A percentile compares a stretch with the other conserved stretches of the same genome.
Conservation (phyloP, 2,113 vertebrate genomes). For the Malurus cyaneus region DNA sequence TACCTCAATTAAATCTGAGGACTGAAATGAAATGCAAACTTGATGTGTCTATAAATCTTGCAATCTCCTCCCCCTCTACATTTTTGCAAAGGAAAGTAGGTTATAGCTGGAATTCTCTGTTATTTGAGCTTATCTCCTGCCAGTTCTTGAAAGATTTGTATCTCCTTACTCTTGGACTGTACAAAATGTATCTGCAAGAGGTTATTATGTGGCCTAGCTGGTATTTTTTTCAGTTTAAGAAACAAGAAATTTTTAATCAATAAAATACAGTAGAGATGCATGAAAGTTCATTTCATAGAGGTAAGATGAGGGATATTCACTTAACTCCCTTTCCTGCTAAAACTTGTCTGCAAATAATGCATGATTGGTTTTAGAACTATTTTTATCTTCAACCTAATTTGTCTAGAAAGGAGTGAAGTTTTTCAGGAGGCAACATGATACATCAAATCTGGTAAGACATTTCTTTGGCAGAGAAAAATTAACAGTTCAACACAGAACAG, state of each 20-base stretch:
- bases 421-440: not conserved
- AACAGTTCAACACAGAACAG: not conserved
- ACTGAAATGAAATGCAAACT: not conserved
- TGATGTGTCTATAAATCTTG: not conserved
- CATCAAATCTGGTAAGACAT: not conserved
- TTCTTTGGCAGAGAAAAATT: not conserved
- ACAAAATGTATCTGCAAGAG: not conserved
- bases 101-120: not conserved
- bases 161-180: not conserved
- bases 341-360: not conserved
- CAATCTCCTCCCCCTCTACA: rapidly evolving
- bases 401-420: not conserved
- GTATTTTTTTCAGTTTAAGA: not conserved
- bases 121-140: not conserved
- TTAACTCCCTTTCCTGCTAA: not conserved
- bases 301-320: not conserved
- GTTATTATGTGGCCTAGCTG: not conserved
- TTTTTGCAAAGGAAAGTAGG: not conserved
- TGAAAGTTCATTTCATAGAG: not conserved
- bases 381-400: not conserved
- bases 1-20: not conserved
- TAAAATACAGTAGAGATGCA: not conserved
- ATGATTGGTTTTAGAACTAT: not conserved
- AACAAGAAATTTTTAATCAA: not conserved
- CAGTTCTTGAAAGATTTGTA: not conserved